Evolutionary conservation across 30 jellyfish, hydroid and myxozoan genomes (phyloP), one percentile per base, ranked within the genome.

Genomic region (Aurelia aurita): DNA sequence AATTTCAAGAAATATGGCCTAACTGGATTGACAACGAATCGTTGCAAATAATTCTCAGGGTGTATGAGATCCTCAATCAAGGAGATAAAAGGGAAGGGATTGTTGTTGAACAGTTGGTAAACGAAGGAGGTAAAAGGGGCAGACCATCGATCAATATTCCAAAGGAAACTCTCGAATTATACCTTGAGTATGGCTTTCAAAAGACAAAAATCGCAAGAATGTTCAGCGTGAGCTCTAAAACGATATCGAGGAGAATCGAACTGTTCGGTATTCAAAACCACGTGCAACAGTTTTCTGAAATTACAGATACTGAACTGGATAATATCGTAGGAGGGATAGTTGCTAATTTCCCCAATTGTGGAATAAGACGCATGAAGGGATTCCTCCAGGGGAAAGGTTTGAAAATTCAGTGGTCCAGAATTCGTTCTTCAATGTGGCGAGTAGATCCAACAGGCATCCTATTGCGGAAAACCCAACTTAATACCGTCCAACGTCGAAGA

Each of bases 401-500:
- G 19, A 79, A 32, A 25, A 45, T 79, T 22, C 90, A 79, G 74
- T 60, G 82, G 83, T 7, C 64, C 69, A 60, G 90, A 61, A 43
- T 79, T 19, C 34, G 90, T 31, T 20, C 45, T 16, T 43, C 90
- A 29, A 60, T 79, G 83, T 63, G 82, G 83, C 35, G 84, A 15
- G 82, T 65, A n/a, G 84, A 79, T 79, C 90, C 90, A 59, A 85
- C 43, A 3, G 90, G 84, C 31, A 34, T 79, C 21, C 29, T 59
- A n/a, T 85, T 79, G 39, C 49, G 90, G 23, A 51, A 69, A 19
- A 63, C 53, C 61, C 84, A 79, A 61, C 83, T 79, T 26, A 79
- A 60, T 27, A 44, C 70, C 39, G 49, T 59, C 85, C 23, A 34
- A 22, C 67, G 84, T 19, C 20, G 84, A 21, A 61, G 55, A 45